Base-by-base conservation (phyloP, 2,797 vertebrate species). In the Gadopsis marmoratus region DNA sequence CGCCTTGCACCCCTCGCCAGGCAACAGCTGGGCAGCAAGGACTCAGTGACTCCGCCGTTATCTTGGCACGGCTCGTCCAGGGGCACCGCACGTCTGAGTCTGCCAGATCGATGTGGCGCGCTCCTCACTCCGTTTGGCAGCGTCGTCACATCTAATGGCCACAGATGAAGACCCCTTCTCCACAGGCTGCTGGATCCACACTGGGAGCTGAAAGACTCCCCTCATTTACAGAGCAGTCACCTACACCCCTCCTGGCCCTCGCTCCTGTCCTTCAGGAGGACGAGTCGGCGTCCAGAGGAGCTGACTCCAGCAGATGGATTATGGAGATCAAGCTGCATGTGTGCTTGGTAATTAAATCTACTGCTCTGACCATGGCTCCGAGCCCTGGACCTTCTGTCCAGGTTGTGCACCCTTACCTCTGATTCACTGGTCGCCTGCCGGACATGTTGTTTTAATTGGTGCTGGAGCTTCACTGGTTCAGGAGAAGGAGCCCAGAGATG, bases 21-120 rank as follows among this genome's bases (percentile, higher is more conserved):
- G 91, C 88, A 89, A 81, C 92, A 94, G 91, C 93, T 94, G 94
- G 93, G 86, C 92, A 90, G 89, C 93, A 94, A 94, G 93, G 93
- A 94, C 94, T 93, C 86, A n/a, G 85, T 93, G 94, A 94, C 94
- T 92, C 78, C 79, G 51, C 79, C 19, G 81, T 82, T 93, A 76
- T 90, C 86, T 92, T 93, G 91, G 93, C 90, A 89, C 56, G 45
- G 79, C 79, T 78, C 69, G 60, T 82, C 78, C 78, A 39, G 75
- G 76, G 88, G 76, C 80, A 55, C 35, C 23, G 59, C 50, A 12
- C 43, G 53, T 54, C 75, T n/a, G 59, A 61, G 63, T 31, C 77
- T 89, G 89, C 88, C 92, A 93, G 87, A 90, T 91, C 78, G 55
- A 89, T 89, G 91, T 50, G 2, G 68, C 35, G 26, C 56, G 14